Base-by-base conservation (phyloP, 2,113 vertebrate genomes). In the Promerops cafer region DNA sequence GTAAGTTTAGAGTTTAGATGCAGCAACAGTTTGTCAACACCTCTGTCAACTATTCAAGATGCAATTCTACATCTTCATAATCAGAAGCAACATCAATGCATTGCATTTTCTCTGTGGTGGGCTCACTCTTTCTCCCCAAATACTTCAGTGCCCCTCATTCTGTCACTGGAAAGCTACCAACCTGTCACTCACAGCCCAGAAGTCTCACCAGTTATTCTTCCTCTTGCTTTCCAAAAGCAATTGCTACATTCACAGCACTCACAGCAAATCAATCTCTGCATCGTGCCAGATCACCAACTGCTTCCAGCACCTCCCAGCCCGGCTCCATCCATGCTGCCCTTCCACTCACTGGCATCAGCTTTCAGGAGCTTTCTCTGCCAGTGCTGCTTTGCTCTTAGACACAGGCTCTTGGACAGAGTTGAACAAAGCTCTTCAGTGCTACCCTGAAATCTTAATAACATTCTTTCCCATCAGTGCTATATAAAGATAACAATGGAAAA, bases 101-200 rank as follows among this genome's bases (percentile, higher is more conserved):
- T 89, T 56, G 75, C 83, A 90, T 96, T 89, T 97, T 92, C 95
- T 94, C 85, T 64, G 79, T 90, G 87, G 85, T 90, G 83, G 90
- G 56, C 85, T 81, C 71, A 70, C 90, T 95, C 63, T 91, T 91
- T 91, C 84, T 94, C 85, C 85, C 78, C 90, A 95, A 83, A 90
- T 94, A 93, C 83, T 95, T 94, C 79, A 93, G 40, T 2, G 33
- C 63, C 92, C 85, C 94, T 96, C 92, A 74, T 78, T 81, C 86
- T 95, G 85, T 92, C 92, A 88, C 37, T 96, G 92, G 94, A 97
- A 96, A 94, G 87, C 37, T 80, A 90, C 85, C 92, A 96, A 95
- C 63, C 92, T 95, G 96, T 95, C 96, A 96, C 52, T 96, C 93
- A 96, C 50, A 86, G 81, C 59, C 76, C 71, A 90, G 84, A 77